phyloP scores from a whole-genome alignment of 2,113 vertebrate genomes.

The human region DNA sequence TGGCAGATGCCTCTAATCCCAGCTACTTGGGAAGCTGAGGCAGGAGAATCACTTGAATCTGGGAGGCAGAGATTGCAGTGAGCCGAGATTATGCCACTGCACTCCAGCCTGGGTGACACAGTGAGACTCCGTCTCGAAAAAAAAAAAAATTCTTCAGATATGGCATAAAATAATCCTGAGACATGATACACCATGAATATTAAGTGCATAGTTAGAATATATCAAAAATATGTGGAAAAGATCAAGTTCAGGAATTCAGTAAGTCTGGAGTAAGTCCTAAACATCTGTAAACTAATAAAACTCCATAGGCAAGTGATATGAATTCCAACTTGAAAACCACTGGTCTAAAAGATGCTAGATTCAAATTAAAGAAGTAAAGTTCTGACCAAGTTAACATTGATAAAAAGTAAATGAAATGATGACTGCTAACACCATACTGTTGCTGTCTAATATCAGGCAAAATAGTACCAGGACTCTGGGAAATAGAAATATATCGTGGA shows the following conservation, averaged over 20 bases:
- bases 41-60: too few species aligned
- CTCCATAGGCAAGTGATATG: neutral
- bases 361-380: slow-evolving; percentile 5
- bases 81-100: too few species aligned
- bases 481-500: neutral
- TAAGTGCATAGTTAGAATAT: neutral
- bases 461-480: neutral
- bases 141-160: neutral
- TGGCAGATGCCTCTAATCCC: too few species aligned
- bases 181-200: neutral
- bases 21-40: too few species aligned
- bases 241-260: neutral
- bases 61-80: too few species aligned
- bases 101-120: too few species aligned
- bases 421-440: neutral
- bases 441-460: neutral
- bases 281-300: neutral
- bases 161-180: neutral
- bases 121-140: too few species aligned
- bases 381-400: neutral
- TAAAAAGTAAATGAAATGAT: neutral
- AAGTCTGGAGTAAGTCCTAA: neutral
- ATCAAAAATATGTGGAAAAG: neutral
- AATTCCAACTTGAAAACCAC: neutral
- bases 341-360: neutral